A percentile compares a stretch with the other conserved stretches of the same genome.
These are phyloP conservation scores for Tenthredo livida DNA, from an alignment of 2,888 invertebrate genomes.

Conservation along the genomic window DNA sequence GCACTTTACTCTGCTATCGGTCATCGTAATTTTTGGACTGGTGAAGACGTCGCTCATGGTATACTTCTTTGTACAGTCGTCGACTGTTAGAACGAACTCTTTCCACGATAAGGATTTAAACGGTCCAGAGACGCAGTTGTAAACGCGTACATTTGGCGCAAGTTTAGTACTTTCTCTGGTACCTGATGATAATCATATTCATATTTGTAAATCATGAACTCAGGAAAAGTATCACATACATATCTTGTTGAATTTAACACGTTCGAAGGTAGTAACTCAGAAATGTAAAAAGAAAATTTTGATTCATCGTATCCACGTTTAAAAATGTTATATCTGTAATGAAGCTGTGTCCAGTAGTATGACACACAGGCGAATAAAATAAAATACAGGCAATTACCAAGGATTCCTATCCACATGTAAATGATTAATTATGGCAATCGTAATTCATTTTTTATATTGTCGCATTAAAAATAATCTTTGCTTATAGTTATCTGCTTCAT, in stretches of 20 bases:
- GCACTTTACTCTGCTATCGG: not conserved
- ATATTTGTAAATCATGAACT: not conserved
- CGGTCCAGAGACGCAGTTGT: constrained; percentile 22
- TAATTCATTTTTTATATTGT: too few relatives aligned
- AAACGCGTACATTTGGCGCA: constrained; percentile 19
- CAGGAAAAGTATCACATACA: not conserved
- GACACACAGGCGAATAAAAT: too few relatives aligned
- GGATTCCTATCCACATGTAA: too few relatives aligned
- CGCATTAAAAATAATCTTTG: too few relatives aligned
- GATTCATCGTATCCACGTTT: too few relatives aligned
- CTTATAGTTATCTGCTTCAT: too few relatives aligned
- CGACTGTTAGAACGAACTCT: not conserved
- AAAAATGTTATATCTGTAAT: too few relatives aligned
- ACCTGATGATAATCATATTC: not conserved
- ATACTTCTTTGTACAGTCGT: not conserved
- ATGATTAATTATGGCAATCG: too few relatives aligned
- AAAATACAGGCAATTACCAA: too few relatives aligned
- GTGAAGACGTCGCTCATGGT: not conserved
- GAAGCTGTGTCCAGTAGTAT: too few relatives aligned
- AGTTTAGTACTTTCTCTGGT: constrained; percentile 4
- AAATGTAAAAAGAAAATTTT: too few relatives aligned
- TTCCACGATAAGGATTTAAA: constrained; percentile 8
- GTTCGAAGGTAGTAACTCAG: not conserved
- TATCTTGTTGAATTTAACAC: not conserved
- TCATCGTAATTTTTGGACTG: not conserved